These are phyloP conservation scores for Drosophila stalkeri DNA, from an alignment of 2,888 invertebrate genomes.

Conservation along the genomic window DNA sequence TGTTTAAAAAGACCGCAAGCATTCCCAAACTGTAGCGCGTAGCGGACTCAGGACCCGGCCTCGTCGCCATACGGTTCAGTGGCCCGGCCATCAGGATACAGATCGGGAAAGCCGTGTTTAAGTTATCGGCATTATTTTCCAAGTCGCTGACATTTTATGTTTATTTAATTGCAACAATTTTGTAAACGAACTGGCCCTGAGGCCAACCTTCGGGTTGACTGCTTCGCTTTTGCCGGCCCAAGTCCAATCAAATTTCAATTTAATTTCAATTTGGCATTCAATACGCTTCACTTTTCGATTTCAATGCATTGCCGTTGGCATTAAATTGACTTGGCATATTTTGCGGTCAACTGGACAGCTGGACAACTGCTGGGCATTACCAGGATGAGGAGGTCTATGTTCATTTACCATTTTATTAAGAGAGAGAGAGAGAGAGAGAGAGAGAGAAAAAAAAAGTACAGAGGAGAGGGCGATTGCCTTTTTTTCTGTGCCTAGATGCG, in stretches of 20 bases:
- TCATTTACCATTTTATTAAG: conserved; percentile 1
- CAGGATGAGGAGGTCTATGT: neutral
- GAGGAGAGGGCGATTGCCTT: neutral
- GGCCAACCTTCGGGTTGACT: conserved; percentile 25
- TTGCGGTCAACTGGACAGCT: conserved; percentile 71
- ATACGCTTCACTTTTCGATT: conserved; percentile 70
- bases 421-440: neutral
- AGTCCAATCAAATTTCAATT: conserved; percentile 69
- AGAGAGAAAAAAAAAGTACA: neutral
- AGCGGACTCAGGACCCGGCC: neutral
- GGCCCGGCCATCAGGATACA: neutral
- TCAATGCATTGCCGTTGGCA: conserved; percentile 51
- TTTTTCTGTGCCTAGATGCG: conserved; percentile 25
- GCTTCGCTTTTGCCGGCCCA: conserved; percentile 29
- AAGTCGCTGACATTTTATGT: conserved; percentile 76
- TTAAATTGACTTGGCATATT: conserved; percentile 59
- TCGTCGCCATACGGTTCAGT: conserved; percentile 17
- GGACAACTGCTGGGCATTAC: conserved; percentile 38
- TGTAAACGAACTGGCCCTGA: conserved; percentile 1
- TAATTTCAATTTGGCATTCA: conserved; percentile 67
- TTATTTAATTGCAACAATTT: conserved; percentile 71
- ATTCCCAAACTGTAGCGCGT: conserved; percentile 42
- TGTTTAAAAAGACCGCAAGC: conserved; percentile 84
- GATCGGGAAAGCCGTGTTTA: conserved; percentile 24
- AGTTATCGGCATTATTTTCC: conserved; percentile 67